phyloP scores from a whole-genome alignment of 2,888 invertebrate genomes.

The Cheilosia grossa region DNA sequence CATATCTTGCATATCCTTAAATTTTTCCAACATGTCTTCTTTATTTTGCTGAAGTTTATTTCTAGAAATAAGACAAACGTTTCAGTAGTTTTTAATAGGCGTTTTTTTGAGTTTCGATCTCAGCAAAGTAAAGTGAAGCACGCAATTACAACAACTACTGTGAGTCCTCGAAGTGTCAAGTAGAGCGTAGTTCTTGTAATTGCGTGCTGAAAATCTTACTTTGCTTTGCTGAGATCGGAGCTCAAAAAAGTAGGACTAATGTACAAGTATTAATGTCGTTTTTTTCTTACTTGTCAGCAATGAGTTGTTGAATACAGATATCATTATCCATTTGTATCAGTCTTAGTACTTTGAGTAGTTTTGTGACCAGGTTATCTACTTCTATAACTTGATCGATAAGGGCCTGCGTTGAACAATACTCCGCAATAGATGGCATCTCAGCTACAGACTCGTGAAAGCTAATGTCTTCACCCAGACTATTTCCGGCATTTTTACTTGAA shows the following conservation, averaged over 20 bases:
- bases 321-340: conserved; percentile 90
- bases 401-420: conserved; percentile 85
- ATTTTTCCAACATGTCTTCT: conserved; percentile 83
- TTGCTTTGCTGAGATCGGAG: too few species aligned
- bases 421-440: conserved; percentile 83
- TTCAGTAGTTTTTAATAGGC: not conserved
- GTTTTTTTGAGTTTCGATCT: too few species aligned
- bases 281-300: conserved; percentile 86
- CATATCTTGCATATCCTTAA: conserved; percentile 85
- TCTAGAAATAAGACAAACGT: conserved; percentile 75
- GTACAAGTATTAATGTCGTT: not conserved
- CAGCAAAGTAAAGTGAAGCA: too few species aligned
- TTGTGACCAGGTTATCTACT: conserved; percentile 89
- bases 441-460: conserved; percentile 84
- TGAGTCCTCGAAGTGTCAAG: too few species aligned
- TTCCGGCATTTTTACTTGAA: conserved; percentile 76
- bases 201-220: too few species aligned
- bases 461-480: conserved; percentile 81
- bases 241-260: too few species aligned
- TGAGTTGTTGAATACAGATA: conserved; percentile 87
- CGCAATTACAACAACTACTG: too few species aligned
- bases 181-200: too few species aligned
- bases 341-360: conserved; percentile 88
- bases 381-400: conserved; percentile 90
- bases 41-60: conserved; percentile 83